Evolutionary conservation across 2,888 invertebrate species (phyloP).

Genomic region (Tubulanus polymorphus): DNA sequence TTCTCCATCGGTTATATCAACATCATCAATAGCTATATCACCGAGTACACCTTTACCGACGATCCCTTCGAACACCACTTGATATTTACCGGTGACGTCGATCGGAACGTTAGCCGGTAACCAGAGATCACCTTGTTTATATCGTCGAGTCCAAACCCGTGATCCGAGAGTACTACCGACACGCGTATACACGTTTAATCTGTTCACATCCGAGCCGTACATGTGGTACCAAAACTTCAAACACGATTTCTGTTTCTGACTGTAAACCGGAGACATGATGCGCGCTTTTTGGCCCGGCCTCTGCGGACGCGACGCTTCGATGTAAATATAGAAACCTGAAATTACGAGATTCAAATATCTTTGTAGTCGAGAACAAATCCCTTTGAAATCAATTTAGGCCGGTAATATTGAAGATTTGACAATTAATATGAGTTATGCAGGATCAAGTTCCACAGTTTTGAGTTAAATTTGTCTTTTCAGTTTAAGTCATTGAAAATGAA

Average conservation of each 20-base stretch:
- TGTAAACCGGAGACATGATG: slow-evolving; percentile 27
- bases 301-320: slow-evolving; percentile 30
- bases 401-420: too few species aligned
- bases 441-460: too few species aligned
- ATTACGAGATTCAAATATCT: slow-evolving; percentile 5
- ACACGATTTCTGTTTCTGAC: slow-evolving; percentile 23
- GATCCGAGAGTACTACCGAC: neutral
- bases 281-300: slow-evolving; percentile 29
- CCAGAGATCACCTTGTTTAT: slow-evolving; percentile 14
- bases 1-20: slow-evolving; percentile 21
- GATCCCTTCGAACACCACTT: slow-evolving; percentile 41
- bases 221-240: slow-evolving; percentile 24
- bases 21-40: slow-evolving; percentile 46
- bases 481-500: too few species aligned
- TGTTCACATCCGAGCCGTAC: slow-evolving; percentile 16
- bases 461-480: too few species aligned
- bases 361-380: too few species aligned
- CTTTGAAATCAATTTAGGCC: too few species aligned
- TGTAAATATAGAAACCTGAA: slow-evolving; percentile 38
- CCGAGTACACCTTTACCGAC: slow-evolving; percentile 30
- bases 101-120: slow-evolving; percentile 6
- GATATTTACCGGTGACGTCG: slow-evolving; percentile 12
- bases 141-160: slow-evolving; percentile 10
- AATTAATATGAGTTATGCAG: too few species aligned
- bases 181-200: slow-evolving; percentile 14